Evolutionary conservation across 2,113 vertebrate species (phyloP), one percentile per base, ranked within the genome.

Genomic region (Salvelinus namaycush): DNA sequence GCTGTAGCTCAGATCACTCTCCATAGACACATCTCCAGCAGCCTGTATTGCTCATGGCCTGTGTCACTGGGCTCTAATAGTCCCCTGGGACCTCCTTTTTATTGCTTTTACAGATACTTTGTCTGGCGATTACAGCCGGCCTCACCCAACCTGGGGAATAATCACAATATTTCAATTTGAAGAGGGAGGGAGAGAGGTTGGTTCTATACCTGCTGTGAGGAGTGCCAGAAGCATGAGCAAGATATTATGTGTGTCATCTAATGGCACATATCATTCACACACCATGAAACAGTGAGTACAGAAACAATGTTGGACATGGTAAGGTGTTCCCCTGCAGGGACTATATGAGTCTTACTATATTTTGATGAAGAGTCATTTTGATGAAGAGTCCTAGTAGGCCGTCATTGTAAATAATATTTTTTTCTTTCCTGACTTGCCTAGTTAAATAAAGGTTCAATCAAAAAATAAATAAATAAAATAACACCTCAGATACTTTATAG

Each of bases 41-140:
- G 88, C 82, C 75, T 83, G 7, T 81, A 80, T 86, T 85, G 89
- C 88, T 90, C 88, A 85, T 76, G 88, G 84, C 82, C 83, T 16
- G 62, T 87, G 87, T 89, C 88, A 89, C 80, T 79, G 60, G 75
- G 76, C 83, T 79, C 82, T 74, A 89, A 77, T 74, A 87, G 76
- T 91, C 92, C 89, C 92, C 57, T 0, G 92, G 88, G 92, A 82
- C 69, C 6, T 27, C 74, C 73, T 76, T 84, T 87, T 90, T 90
- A 89, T 93, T 92, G 90, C 90, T 91, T 91, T 90, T 90, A 84
- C 86, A 87, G 85, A 81, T 90, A 83, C 90, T 93, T 89, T 91
- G 86, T 90, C 85, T 91, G 83, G 86, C 82, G 80, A 91, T 91
- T 91, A 91, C 86, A 84, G 81, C 89, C n/a, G 72, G 79, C 79